phyloP scores from a whole-genome alignment of 2,888 invertebrate species.

The Phortica magna region DNA sequence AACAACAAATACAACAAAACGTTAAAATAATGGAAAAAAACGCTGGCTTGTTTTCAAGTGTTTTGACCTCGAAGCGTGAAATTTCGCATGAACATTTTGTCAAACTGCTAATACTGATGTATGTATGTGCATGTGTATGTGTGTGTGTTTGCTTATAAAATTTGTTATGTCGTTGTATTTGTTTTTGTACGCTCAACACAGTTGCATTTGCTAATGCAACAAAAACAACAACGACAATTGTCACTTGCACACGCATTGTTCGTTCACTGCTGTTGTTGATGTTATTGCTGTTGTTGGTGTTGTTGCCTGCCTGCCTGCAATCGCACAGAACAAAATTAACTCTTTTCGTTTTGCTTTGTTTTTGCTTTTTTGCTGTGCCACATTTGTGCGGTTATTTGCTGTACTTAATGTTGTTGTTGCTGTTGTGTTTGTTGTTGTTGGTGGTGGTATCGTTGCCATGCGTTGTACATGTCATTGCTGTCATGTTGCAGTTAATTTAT shows the following conservation, averaged over 20 bases:
- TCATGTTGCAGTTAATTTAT: constrained; percentile 19
- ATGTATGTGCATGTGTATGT: neutral
- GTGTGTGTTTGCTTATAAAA: neutral
- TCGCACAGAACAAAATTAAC: constrained; percentile 9
- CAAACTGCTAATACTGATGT: neutral
- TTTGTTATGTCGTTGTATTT: neutral
- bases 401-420: constrained; percentile 11
- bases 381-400: constrained; percentile 54
- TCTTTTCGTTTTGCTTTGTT: neutral
- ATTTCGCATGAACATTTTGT: constrained; percentile 13
- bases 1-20: neutral
- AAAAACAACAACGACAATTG: constrained; percentile 38
- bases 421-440: constrained; percentile 30
- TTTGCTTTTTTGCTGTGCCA: neutral
- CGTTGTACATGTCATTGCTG: constrained; percentile 5
- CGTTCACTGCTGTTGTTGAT: neutral
- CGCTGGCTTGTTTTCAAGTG: neutral
- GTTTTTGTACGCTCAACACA: neutral
- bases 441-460: constrained; percentile 17
- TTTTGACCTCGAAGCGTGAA: constrained; percentile 20
- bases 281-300: constrained; percentile 9
- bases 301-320: neutral
- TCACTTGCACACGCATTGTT: constrained; percentile 8
- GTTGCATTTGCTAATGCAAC: constrained; percentile 40
- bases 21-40: neutral